Evolutionary conservation across 2,113 vertebrate species (phyloP).

Genomic region (Esox niger): DNA sequence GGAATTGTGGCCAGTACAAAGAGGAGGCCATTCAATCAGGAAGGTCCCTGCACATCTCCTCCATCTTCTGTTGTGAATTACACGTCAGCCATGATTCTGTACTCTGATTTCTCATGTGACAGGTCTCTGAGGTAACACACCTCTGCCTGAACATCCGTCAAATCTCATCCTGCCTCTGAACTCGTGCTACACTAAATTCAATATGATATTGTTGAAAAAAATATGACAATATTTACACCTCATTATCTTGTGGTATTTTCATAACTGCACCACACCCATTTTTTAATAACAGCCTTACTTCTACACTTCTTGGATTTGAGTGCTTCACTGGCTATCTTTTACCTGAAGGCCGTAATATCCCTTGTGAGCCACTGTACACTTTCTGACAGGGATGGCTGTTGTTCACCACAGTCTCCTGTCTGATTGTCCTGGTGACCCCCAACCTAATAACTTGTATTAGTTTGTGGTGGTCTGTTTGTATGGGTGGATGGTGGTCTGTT

Average conservation of each 20-base stretch:
- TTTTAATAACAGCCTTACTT: background rate
- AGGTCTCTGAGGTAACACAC: no score
- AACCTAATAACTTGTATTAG: background rate
- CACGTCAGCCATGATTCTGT: background rate
- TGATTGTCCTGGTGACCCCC: background rate
- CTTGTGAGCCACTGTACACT: no score
- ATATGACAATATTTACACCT: no score
- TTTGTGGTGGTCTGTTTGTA: slow-evolving; percentile 2
- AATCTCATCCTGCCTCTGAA: no score
- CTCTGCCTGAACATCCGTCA: background rate
- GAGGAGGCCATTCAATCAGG: slow-evolving; percentile 33
- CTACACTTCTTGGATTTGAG: background rate
- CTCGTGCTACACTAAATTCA: no score
- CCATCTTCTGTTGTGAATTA: background rate
- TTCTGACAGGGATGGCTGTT: no score
- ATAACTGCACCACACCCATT: background rate
- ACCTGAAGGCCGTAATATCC: background rate
- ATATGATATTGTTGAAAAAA: no score
- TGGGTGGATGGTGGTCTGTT: slow-evolving; percentile 16
- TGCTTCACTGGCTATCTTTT: background rate
- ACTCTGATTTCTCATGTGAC: background rate
- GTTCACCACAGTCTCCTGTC: no score
- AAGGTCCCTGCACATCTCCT: background rate
- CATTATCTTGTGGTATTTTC: no score
- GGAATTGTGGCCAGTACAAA: slow-evolving; percentile 36